Conservation (phyloP, 2,113 vertebrate genomes). For the chimpanzee (Pan troglodytes) region NHGRI_mPanTro3-v2.1_pri NC_072398.2:206915001-206915500, state of each 20-base stretch:
- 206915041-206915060: neutral
- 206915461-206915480: neutral
- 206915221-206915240: neutral
- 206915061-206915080: neutral
- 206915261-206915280: fast-evolving
- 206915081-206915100: neutral
- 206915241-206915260: fast-evolving
- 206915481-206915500: neutral
- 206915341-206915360: neutral
- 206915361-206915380: too few relatives aligned
- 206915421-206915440: neutral
- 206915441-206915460: neutral
- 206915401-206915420: neutral
- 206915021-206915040: fast-evolving
- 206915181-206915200: neutral
- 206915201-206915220: neutral
- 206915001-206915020: fast-evolving
- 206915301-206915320: fast-evolving
- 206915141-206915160: neutral
- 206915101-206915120: neutral
- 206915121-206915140: neutral
- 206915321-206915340: neutral
- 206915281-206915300: neutral
- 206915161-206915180: fast-evolving
- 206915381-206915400: neutral